These are phyloP conservation scores for Drosophila kohkoa DNA, from an alignment of 1,140 invertebrate genomes.

Conservation along the genomic window DNA sequence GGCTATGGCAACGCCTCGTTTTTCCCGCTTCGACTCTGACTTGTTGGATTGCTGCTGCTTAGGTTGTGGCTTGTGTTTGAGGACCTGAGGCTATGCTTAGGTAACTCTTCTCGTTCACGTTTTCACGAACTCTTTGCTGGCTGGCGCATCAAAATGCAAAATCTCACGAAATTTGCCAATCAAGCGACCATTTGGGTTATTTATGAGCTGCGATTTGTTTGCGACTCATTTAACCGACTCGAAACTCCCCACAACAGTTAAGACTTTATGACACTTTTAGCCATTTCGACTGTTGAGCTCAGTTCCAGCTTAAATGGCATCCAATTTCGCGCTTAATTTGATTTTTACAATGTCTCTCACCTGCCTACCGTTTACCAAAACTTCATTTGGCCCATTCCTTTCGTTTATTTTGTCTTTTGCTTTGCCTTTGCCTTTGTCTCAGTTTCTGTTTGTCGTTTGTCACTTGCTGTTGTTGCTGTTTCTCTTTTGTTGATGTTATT, in stretches of 20 bases:
- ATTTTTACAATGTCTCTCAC: constrained; percentile 50
- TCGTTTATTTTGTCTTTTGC: not conserved
- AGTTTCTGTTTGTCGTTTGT: not conserved
- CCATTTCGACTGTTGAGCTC: constrained; percentile 21
- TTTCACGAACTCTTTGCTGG: constrained; percentile 64
- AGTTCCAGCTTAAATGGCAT: constrained; percentile 33
- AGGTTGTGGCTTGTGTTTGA: not conserved
- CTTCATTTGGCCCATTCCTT: constrained; percentile 1
- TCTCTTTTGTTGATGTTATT: constrained; percentile 4
- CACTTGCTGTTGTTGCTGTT: not conserved
- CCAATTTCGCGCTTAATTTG: constrained; percentile 77
- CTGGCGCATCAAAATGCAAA: constrained; percentile 77
- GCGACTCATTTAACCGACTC: constrained; percentile 64
- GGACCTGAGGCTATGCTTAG: constrained; percentile 61
- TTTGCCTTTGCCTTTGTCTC: not conserved
- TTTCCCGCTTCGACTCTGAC: constrained; percentile 22
- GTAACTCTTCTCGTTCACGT: constrained; percentile 77
- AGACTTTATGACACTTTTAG: constrained; percentile 77
- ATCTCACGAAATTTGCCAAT: constrained; percentile 81
- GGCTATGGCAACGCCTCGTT: constrained; percentile 58
- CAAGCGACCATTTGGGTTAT: constrained; percentile 77
- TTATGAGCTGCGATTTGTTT: constrained; percentile 78
- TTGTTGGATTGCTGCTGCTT: not conserved
- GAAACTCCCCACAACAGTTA: constrained; percentile 38
- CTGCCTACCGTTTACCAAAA: constrained; percentile 29